phyloP scores from a whole-genome alignment of 1,140 invertebrate species.

The Macrocentrus cingulum region DNA sequence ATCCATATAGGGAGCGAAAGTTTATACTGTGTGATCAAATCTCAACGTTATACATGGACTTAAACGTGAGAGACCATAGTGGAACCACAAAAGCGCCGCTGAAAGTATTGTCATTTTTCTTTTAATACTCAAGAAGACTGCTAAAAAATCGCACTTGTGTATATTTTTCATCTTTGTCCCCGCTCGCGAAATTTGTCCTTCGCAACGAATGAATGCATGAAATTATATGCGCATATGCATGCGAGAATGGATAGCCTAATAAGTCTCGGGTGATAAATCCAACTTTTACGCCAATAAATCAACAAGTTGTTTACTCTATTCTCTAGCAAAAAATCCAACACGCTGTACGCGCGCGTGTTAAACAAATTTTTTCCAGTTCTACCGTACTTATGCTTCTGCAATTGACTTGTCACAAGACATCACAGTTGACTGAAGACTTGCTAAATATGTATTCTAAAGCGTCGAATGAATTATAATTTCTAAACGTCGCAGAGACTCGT shows the following conservation, averaged over 20 bases:
- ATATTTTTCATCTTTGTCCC: too few species aligned
- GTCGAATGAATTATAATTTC: slow-evolving; percentile 9
- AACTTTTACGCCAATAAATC: neutral
- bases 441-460: neutral
- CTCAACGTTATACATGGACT: slow-evolving; percentile 22
- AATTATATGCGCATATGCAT: neutral
- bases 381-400: neutral
- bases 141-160: too few species aligned
- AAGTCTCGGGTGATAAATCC: neutral
- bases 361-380: neutral
- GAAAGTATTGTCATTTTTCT: neutral
- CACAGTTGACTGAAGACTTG: neutral
- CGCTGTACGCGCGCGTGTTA: too few species aligned
- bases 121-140: neutral
- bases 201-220: neutral
- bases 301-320: neutral
- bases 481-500: neutral
- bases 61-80: slow-evolving; percentile 9
- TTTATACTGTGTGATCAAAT: slow-evolving; percentile 38
- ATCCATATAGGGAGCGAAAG: slow-evolving; percentile 57
- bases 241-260: neutral
- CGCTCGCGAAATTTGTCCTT: neutral
- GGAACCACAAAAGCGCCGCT: neutral
- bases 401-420: slow-evolving; percentile 5
- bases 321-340: too few species aligned